phyloP scores from a whole-genome alignment of 2,797 vertebrate genomes.

The Lithobates sylvaticus region DNA sequence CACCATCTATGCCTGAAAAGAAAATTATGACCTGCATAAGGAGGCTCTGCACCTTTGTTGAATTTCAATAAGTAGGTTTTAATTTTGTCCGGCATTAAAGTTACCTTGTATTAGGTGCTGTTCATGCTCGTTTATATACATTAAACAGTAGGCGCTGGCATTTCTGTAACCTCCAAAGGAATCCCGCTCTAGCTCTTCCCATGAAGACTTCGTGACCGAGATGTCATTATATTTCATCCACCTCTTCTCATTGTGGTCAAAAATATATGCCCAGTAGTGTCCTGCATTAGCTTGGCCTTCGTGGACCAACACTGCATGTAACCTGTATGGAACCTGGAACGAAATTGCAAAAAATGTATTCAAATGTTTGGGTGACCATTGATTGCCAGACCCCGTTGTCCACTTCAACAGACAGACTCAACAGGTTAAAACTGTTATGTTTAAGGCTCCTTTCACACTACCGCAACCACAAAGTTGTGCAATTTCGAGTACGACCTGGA shows the following conservation, averaged over 20 bases:
- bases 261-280: conserved; percentile 99
- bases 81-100: neutral
- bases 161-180: conserved; percentile 98
- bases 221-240: conserved; percentile 99
- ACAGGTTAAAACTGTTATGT: too few relatives aligned
- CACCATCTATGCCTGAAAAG: too few relatives aligned
- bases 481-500: too few relatives aligned
- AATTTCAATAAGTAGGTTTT: too few relatives aligned
- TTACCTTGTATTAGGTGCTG: conserved; percentile 95
- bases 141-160: conserved; percentile 97
- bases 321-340: conserved; percentile 91
- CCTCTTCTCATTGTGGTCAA: conserved; percentile 88
- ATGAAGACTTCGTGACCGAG: conserved; percentile 95
- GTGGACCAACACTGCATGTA: conserved; percentile 96
- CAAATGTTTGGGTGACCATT: neutral
- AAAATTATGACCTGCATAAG: too few relatives aligned
- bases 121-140: conserved; percentile 98
- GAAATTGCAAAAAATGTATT: neutral
- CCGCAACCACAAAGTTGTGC: too few relatives aligned
- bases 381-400: neutral
- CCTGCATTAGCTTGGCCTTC: conserved; percentile 97
- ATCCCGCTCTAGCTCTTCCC: conserved; percentile 97
- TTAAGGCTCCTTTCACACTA: too few relatives aligned
- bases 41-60: too few relatives aligned
- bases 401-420: too few relatives aligned